Percentiles rank a stretch among this genome's conserved stretches.
phyloP scores from a whole-genome alignment of 37 sponge, comb jelly and placozoan species.

The Haliclona indistincta region DNA sequence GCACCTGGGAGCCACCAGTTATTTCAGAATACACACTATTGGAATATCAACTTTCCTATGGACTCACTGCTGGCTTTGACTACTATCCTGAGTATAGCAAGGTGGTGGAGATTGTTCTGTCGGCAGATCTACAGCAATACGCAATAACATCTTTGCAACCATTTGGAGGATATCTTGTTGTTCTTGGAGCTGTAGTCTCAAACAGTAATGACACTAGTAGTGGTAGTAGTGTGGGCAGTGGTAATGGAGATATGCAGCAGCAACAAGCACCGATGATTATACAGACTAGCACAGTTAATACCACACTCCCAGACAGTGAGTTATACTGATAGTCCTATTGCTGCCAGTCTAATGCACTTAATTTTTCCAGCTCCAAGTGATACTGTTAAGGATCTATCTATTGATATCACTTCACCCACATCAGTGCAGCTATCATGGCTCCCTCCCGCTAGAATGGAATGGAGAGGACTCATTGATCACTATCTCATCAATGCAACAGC shows the following conservation, averaged over 20 bases:
- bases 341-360: too few relatives aligned
- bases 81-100: conserved; percentile 6
- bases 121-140: background rate
- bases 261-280: too few relatives aligned
- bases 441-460: background rate
- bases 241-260: too few relatives aligned
- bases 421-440: conserved; percentile 8
- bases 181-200: background rate
- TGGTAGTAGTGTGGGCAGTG: too few relatives aligned
- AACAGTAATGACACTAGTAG: background rate
- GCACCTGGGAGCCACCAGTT: background rate
- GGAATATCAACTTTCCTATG: background rate
- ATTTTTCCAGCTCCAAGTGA: background rate
- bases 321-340: too few relatives aligned
- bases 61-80: conserved; percentile 2
- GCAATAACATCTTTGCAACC: background rate
- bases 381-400: background rate
- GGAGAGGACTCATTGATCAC: background rate
- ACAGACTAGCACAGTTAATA: conserved; percentile 1
- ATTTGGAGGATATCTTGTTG: conserved; percentile 2
- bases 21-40: background rate
- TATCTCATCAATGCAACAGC: background rate
- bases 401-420: background rate
- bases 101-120: background rate
- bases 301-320: background rate